phyloP scores from a whole-genome alignment of 1,140 invertebrate genomes.

The Drosophila funebris region DNA sequence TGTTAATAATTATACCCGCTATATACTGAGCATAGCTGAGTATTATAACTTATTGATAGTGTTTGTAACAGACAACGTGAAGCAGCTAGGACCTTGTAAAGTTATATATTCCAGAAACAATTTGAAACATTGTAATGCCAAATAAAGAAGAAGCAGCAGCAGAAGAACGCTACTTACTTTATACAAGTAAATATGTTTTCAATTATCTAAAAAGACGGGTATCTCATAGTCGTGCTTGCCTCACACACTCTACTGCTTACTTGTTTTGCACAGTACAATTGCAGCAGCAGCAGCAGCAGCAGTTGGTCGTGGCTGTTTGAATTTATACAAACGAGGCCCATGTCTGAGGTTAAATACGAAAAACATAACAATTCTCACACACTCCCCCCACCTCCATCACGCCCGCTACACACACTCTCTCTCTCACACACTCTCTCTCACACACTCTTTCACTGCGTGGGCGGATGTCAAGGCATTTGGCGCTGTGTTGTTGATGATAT shows the following conservation, averaged over 20 bases:
- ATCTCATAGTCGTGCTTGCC: not conserved
- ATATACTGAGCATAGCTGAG: not conserved
- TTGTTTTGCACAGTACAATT: conserved; percentile 63
- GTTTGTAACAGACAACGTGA: not conserved
- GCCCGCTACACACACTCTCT: not conserved
- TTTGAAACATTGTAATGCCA: no score
- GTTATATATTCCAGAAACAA: no score
- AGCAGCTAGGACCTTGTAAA: no score
- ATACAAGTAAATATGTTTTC: no score
- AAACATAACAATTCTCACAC: conserved; percentile 72
- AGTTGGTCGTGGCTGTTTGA: conserved; percentile 54
- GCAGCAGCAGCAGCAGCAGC: conserved; percentile 50
- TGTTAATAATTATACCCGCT: conserved; percentile 60
- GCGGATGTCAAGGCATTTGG: conserved; percentile 53
- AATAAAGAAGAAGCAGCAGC: no score
- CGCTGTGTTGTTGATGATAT: conserved; percentile 47
- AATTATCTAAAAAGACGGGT: not conserved
- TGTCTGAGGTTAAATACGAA: conserved; percentile 80
- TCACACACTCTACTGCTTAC: not conserved
- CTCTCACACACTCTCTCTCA: not conserved
- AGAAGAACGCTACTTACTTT: no score
- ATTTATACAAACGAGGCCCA: conserved; percentile 79
- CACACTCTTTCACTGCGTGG: conserved; percentile 11
- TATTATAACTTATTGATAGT: not conserved
- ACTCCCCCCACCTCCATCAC: not conserved